These are phyloP conservation scores for Adelognathus sp. DNA, from an alignment of 2,888 invertebrate species.

Conservation along the genomic window DNA sequence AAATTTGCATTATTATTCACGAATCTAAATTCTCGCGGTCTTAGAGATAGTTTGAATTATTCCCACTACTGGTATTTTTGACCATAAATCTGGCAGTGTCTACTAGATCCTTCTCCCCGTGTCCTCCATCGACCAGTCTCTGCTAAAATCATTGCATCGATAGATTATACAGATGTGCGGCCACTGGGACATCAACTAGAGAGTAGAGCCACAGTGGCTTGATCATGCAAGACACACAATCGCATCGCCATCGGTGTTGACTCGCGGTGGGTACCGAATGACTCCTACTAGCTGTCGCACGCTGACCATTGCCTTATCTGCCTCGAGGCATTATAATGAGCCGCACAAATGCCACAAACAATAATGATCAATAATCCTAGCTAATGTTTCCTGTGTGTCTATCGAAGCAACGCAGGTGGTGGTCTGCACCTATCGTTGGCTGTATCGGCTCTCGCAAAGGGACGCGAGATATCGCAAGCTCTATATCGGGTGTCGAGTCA, in stretches of 20 bases:
- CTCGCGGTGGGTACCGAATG: conserved; percentile 25
- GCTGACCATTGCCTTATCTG: conserved; percentile 28
- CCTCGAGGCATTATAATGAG: conserved; percentile 44
- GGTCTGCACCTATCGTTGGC: conserved; percentile 7
- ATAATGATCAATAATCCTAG: conserved; percentile 57
- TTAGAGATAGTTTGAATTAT: too few species aligned
- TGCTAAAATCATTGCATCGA: too few species aligned
- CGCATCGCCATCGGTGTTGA: background rate
- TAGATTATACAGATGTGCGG: too few species aligned
- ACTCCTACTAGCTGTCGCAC: background rate
- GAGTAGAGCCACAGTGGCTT: background rate
- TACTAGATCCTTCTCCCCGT: too few species aligned
- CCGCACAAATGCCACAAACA: conserved; percentile 19
- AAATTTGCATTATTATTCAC: too few species aligned
- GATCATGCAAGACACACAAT: background rate
- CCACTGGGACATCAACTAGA: background rate
- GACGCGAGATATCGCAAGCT: background rate
- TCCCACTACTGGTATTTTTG: too few species aligned
- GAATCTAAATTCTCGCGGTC: too few species aligned
- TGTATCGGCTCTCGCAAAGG: background rate
- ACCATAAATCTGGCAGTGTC: too few species aligned
- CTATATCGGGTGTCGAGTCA: conserved; percentile 27
- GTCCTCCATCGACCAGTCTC: too few species aligned
- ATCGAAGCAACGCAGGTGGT: conserved; percentile 37
- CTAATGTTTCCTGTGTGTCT: conserved; percentile 62